Conservation (phyloP, 2,888 invertebrate species). For the Gryllus longicercus region DNA sequence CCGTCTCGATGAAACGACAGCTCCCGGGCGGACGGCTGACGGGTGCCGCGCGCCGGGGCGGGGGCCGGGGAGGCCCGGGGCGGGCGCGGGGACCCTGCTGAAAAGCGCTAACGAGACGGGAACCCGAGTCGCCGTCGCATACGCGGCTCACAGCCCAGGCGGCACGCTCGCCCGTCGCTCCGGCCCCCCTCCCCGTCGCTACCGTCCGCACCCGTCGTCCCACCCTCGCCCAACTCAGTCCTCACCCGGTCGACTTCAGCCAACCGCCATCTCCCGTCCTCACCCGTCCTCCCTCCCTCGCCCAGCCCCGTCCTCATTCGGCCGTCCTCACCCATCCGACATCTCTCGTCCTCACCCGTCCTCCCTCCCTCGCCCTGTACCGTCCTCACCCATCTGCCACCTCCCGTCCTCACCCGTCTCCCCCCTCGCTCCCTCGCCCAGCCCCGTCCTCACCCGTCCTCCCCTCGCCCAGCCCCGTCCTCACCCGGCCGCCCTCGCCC, state of each 20-base stretch:
- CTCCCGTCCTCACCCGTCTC: neutral
- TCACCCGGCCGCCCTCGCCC: neutral
- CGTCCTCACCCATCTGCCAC: neutral
- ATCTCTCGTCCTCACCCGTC: too few relatives aligned
- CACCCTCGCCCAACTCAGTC: neutral
- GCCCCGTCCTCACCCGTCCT: neutral
- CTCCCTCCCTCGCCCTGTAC: neutral
- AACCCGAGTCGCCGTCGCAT: neutral
- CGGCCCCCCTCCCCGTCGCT: neutral
- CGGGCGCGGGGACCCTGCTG: neutral
- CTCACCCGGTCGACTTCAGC: neutral
- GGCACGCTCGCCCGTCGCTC: neutral
- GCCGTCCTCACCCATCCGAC: too few relatives aligned
- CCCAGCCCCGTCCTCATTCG: neutral
- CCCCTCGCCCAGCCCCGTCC: neutral
- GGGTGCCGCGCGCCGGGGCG: neutral
- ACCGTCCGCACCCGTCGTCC: neutral
- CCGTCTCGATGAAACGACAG: conserved; percentile 7
- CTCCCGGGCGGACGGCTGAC: neutral
- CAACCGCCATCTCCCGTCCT: neutral
- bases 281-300: neutral
- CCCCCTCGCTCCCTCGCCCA: neutral
- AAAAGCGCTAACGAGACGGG: conserved; percentile 5
- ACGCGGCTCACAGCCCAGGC: neutral
- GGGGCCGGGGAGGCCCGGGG: neutral